These are phyloP conservation scores for Gonatopus flavifemur DNA, from an alignment of 1,140 invertebrate species.

Conservation along the genomic window DNA sequence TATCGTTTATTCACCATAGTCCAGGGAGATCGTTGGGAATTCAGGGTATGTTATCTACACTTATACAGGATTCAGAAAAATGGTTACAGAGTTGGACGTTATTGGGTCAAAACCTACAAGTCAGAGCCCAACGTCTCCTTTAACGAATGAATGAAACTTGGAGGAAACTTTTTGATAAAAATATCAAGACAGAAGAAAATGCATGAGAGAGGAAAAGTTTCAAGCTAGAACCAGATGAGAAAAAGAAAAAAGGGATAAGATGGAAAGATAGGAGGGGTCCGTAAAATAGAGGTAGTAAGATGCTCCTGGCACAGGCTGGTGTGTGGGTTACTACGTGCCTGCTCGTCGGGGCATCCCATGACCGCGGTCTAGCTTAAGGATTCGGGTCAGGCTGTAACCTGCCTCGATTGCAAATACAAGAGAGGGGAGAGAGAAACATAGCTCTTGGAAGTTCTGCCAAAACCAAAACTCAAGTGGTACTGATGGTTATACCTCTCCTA, in stretches of 20 bases:
- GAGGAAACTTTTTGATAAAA: no score
- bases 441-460: conserved; percentile 46
- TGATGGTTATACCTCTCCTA: background rate
- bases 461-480: conserved; percentile 40
- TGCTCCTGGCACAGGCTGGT: conserved; percentile 39
- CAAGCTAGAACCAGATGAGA: conserved; percentile 3
- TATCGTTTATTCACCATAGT: no score
- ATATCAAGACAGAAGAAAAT: no score
- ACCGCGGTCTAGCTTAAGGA: conserved; percentile 45
- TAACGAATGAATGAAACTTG: no score
- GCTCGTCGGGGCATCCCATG: conserved; percentile 36
- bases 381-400: conserved; percentile 52
- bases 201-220: background rate
- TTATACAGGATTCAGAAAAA: no score
- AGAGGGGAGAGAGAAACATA: conserved; percentile 41
- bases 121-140: no score
- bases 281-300: conserved; percentile 27
- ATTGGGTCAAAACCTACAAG: no score
- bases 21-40: no score
- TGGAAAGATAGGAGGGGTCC: conserved; percentile 10
- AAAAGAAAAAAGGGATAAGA: conserved; percentile 9
- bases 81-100: no score
- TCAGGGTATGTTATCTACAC: no score
- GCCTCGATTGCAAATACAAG: conserved; percentile 52
- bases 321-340: conserved; percentile 46